Evolutionary conservation across 1,140 invertebrate species (phyloP), one percentile per base, ranked within the genome.

Genomic region (Eueides isabella): DNA sequence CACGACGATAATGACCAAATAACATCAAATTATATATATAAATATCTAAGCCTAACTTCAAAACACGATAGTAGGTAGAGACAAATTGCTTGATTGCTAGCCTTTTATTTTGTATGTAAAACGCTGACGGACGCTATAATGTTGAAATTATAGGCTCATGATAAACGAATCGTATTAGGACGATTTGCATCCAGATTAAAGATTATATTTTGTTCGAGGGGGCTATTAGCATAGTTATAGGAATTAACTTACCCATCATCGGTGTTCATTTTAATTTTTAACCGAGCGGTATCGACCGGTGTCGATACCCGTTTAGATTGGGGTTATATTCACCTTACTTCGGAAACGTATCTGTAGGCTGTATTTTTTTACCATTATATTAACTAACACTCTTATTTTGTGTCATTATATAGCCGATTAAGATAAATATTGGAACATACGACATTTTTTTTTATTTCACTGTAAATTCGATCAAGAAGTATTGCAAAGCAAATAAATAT

Each of bases 61-160:
- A 83, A 88, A 86, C 82, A 84, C 80, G 84, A 80, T 87, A 87
- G 83, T 87, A 89, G 87, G 85, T 82, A 83, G 76, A 78, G 85
- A 89, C 89, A 92, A 91, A 92, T 92, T 90, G 82, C 90, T 86
- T 88, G 87, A 90, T 92, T 88, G 89, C 74, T 77, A 71, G 77
- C 75, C 82, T 89, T 91, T 91, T 91, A 89, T 91, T 89, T 91
- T 90, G 84, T 89, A 92, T 91, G 88, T 92, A 86, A 91, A 92
- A 92, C 89, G 87, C 86, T 92, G 89, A 91, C 87, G 89, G 90
- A 92, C 90, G 91, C 90, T 91, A 90, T 92, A 92, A 92, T 92
- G 84, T 80, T 85, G 79, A 88, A 92, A 92, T 92, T 90, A 92
- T 88, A 91, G 48, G 84, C 85, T 88, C 81, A 85, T 87, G 87